Percentiles rank a stretch among this genome's conserved stretches.
Evolutionary conservation across 1,140 invertebrate genomes (phyloP).

Genomic region (Drosophila nebulosa): DNA sequence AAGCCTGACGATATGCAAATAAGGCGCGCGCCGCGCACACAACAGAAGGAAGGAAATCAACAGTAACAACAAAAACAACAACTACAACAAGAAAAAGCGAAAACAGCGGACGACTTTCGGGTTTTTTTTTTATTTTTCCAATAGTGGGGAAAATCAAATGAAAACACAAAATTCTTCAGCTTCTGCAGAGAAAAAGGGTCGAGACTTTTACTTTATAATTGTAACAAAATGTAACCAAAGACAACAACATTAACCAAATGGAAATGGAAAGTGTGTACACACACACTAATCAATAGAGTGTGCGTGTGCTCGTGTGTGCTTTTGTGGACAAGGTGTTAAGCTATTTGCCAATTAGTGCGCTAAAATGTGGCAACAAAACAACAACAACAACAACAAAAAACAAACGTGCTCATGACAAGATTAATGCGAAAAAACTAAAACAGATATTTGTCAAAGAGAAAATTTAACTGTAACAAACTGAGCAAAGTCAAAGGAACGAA

Average conservation of each 20-base stretch:
- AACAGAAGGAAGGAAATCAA: constrained; percentile 29
- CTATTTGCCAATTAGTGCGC: not conserved
- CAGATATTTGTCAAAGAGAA: not conserved
- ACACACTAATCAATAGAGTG: not conserved
- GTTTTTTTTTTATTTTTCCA: too few species aligned
- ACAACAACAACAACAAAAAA: too few species aligned
- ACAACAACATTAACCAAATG: not conserved
- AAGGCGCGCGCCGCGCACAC: constrained; percentile 2
- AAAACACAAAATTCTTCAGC: not conserved
- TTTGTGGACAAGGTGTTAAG: not conserved
- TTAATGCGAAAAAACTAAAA: not conserved
- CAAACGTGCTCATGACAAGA: not conserved
- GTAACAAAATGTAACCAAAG: not conserved
- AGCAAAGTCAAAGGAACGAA: too few species aligned
- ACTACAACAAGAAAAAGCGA: constrained; percentile 18
- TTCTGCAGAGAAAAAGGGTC: not conserved
- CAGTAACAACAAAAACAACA: not conserved
- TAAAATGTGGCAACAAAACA: not conserved
- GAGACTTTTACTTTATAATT: not conserved
- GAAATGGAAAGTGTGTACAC: not conserved
- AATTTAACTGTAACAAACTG: too few species aligned
- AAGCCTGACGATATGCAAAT: constrained; percentile 71
- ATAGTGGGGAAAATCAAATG: not conserved
- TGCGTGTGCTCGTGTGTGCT: not conserved
- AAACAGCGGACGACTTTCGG: constrained; percentile 47